A percentile compares a stretch with the other conserved stretches of the same genome.
Evolutionary conservation across 2,113 vertebrate species (phyloP).

Genomic region (Jacana jacana): DNA sequence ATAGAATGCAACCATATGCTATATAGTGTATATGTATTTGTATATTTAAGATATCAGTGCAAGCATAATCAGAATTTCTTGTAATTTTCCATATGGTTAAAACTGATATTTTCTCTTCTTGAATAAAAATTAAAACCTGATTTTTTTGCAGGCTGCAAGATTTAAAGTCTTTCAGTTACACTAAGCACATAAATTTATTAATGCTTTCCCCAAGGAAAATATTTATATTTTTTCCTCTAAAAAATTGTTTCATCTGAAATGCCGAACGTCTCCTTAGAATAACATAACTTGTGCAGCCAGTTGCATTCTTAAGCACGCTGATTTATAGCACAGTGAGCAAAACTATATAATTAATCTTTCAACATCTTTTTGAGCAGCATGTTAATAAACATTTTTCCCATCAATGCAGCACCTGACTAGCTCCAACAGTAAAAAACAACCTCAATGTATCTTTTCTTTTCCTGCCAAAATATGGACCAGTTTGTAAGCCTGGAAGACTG

Average conservation of each 20-base stretch:
- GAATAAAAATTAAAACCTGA: not conserved
- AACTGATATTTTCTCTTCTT: not conserved
- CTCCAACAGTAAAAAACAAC: not conserved
- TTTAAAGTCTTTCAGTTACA: not conserved
- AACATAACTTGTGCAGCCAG: rapidly evolving
- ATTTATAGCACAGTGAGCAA: not conserved
- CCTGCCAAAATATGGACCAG: not conserved
- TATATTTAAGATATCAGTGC: not conserved
- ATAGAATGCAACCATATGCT: not conserved
- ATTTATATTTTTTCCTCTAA: not conserved
- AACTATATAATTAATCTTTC: not conserved
- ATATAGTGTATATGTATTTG: not conserved
- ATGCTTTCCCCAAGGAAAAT: not conserved
- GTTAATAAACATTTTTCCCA: not conserved
- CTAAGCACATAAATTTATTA: not conserved
- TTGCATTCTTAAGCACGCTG: not conserved
- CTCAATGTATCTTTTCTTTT: not conserved
- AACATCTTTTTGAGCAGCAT: not conserved
- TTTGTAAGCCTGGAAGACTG: not conserved
- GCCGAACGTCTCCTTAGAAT: not conserved
- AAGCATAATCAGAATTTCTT: not conserved
- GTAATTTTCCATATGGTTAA: not conserved
- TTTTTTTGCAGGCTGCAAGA: not conserved
- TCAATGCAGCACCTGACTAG: not conserved
- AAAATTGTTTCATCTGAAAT: not conserved